A percentile compares a stretch with the other conserved stretches of the same genome.
Evolutionary conservation across 1,140 invertebrate genomes (phyloP).

Genomic region (Archegozetes longisetosus): DNA sequence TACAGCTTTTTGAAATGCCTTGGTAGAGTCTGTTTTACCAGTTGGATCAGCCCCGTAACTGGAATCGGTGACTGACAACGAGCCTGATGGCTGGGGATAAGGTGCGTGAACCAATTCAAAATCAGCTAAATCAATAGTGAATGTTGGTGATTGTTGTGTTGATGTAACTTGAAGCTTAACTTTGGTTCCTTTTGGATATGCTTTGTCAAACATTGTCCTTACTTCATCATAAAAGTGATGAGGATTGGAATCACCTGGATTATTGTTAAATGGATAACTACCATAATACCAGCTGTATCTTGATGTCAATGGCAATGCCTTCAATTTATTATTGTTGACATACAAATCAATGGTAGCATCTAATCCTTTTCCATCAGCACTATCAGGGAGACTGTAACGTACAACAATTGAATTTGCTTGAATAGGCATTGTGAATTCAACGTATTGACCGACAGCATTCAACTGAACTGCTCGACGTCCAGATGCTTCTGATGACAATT

Average conservation of each 20-base stretch:
- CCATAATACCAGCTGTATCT: constrained; percentile 3
- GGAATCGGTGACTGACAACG: not conserved
- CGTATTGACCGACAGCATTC: too few species aligned
- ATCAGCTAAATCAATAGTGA: constrained; percentile 9
- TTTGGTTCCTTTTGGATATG: too few species aligned
- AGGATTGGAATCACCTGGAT: not conserved
- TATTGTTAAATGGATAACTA: not conserved
- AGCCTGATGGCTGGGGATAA: not conserved
- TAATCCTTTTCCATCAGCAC: not conserved
- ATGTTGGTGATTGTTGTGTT: not conserved
- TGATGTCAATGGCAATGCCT: not conserved
- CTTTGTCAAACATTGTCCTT: not conserved
- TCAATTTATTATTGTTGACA: not conserved
- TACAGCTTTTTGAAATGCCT: constrained; percentile 5
- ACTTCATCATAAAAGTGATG: not conserved
- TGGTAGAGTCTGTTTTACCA: too few species aligned
- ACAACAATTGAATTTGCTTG: too few species aligned
- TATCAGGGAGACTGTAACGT: too few species aligned
- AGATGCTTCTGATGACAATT: too few species aligned
- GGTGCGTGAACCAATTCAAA: constrained; percentile 2
- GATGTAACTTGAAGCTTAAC: not conserved
- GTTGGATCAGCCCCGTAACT: too few species aligned
- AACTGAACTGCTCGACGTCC: too few species aligned
- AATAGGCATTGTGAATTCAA: too few species aligned
- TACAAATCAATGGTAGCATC: too few species aligned